These are phyloP conservation scores for Pao palembangensis DNA, from an alignment of 2,113 vertebrate genomes.

Conservation along the genomic window DNA sequence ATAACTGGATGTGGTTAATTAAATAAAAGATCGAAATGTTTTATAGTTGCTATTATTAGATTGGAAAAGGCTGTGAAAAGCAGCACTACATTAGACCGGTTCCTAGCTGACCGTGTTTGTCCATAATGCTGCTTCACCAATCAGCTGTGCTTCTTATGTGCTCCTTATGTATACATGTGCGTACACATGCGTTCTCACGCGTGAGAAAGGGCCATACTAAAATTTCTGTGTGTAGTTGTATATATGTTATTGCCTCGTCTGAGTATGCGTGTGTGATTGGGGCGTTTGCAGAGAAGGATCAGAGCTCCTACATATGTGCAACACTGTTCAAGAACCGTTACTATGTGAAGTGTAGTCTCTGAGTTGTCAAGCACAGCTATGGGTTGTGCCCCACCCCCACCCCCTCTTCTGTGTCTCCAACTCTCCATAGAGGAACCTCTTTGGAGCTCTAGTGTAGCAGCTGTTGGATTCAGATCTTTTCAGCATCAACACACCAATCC, in stretches of 20 bases:
- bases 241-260: too few relatives aligned
- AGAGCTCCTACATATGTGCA: slow-evolving; percentile 10
- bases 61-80: too few relatives aligned
- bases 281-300: too few relatives aligned
- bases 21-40: too few relatives aligned
- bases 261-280: too few relatives aligned
- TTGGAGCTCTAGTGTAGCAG: slow-evolving; percentile 67
- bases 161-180: slow-evolving; percentile 39
- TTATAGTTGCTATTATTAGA: too few relatives aligned
- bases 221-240: too few relatives aligned
- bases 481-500: slow-evolving; percentile 64
- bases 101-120: not conserved
- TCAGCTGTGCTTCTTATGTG: too few relatives aligned
- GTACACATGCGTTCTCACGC: slow-evolving; percentile 4
- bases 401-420: slow-evolving; percentile 38
- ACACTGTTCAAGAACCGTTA: slow-evolving; percentile 71
- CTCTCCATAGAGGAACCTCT: slow-evolving; percentile 66
- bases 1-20: too few relatives aligned
- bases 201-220: too few relatives aligned
- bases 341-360: slow-evolving; percentile 71
- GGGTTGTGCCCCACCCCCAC: slow-evolving; percentile 12
- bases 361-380: slow-evolving; percentile 71
- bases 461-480: slow-evolving; percentile 73
- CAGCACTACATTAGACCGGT: too few relatives aligned
- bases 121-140: slow-evolving; percentile 13